phyloP scores from a whole-genome alignment of 2,888 invertebrate species.

The Ormyrus labotus region DNA sequence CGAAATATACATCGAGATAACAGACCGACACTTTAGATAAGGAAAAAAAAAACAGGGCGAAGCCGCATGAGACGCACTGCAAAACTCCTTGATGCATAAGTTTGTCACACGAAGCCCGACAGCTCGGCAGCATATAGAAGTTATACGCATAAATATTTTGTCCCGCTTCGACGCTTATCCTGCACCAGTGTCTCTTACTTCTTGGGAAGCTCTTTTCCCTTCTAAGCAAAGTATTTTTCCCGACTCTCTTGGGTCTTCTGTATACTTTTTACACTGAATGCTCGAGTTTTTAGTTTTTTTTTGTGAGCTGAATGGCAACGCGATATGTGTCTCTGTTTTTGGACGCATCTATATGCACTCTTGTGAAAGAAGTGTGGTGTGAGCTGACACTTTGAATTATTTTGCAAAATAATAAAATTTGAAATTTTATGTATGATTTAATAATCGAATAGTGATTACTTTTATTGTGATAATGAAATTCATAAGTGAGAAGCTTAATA shows the following conservation, averaged over 20 bases:
- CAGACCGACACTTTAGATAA: neutral
- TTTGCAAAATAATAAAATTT: neutral
- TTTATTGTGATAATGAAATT: no score
- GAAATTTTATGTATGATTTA: no score
- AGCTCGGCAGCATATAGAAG: neutral
- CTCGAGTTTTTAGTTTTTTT: neutral
- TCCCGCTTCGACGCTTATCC: constrained; percentile 44
- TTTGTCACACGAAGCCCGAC: neutral
- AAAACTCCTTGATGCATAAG: constrained; percentile 34
- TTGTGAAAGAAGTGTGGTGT: no score
- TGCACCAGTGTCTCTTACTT: constrained; percentile 30
- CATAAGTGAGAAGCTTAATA: no score
- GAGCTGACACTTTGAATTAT: neutral
- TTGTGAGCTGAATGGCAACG: neutral
- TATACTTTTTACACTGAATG: no score
- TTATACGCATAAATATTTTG: constrained; percentile 35
- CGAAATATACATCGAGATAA: no score
- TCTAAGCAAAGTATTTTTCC: constrained; percentile 7
- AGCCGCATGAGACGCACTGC: constrained; percentile 39
- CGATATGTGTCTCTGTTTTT: neutral
- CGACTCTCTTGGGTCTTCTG: neutral
- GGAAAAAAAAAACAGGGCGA: neutral
- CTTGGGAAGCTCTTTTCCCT: constrained; percentile 13
- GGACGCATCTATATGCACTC: neutral
- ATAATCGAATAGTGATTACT: no score